These are phyloP conservation scores for Amorpha juglandis DNA, from an alignment of 2,888 invertebrate genomes.

Conservation along the genomic window DNA sequence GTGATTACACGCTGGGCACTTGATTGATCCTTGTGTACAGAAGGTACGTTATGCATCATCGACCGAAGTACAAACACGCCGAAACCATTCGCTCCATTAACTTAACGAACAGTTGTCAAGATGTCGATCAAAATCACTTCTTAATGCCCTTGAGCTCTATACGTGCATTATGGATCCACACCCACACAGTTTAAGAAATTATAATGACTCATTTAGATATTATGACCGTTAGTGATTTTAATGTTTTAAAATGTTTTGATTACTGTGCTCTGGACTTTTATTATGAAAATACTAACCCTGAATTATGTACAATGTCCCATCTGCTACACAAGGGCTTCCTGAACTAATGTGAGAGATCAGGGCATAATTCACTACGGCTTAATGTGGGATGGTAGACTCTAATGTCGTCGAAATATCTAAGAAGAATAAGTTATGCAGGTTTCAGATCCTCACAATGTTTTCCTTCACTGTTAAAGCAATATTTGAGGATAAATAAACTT, in stretches of 20 bases:
- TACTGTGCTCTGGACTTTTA: neutral
- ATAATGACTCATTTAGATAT: constrained; percentile 32
- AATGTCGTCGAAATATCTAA: too few species aligned
- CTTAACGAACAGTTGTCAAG: constrained; percentile 83
- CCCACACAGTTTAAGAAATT: constrained; percentile 68
- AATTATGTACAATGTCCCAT: neutral
- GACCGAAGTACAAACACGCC: constrained; percentile 63
- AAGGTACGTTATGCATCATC: constrained; percentile 48
- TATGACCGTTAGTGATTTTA: constrained; percentile 39
- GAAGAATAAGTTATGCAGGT: too few species aligned
- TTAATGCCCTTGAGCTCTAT: constrained; percentile 66
- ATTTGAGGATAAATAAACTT: too few species aligned
- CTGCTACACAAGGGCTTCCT: too few species aligned
- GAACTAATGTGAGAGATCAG: too few species aligned
- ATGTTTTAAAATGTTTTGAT: neutral
- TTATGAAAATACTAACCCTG: neutral
- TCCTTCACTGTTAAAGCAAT: too few species aligned
- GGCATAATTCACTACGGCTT: too few species aligned
- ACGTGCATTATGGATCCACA: constrained; percentile 68
- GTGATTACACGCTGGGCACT: constrained; percentile 51
- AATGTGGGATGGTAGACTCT: too few species aligned
- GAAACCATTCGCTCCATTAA: constrained; percentile 75
- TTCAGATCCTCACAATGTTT: too few species aligned
- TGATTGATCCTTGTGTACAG: constrained; percentile 50
- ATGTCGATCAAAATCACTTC: constrained; percentile 81